A percentile compares a stretch with the other conserved stretches of the same genome.
Conservation (phyloP, 30 jellyfish, hydroid and myxozoan genomes). For the Aurelia sp. region DNA sequence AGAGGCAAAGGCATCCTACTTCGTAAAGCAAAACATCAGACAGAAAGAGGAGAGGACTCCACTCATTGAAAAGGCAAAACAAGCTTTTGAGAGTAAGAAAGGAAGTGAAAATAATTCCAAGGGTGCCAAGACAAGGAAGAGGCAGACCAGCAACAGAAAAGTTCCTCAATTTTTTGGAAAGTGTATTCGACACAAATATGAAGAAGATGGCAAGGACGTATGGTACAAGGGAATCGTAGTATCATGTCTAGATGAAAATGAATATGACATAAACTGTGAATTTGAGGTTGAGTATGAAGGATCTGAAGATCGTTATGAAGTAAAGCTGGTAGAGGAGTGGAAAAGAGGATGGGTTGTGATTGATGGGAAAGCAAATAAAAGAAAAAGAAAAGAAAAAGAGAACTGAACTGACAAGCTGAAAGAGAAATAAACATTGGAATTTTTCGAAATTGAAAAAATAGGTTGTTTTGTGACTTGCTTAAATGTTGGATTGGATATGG, state of each 20-base stretch:
- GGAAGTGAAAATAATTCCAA: not conserved
- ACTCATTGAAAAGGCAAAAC: constrained; percentile 11
- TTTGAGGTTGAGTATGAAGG: constrained; percentile 52
- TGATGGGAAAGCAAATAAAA: constrained; percentile 20
- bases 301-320: constrained; percentile 11
- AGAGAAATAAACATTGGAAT: not conserved
- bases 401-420: not conserved
- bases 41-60: not conserved
- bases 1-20: constrained; percentile 1
- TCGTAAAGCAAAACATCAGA: constrained; percentile 1
- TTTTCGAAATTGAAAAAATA: too few relatives aligned
- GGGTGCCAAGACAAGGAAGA: not conserved
- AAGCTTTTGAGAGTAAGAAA: not conserved
- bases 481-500: too few relatives aligned
- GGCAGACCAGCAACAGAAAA: constrained; percentile 7
- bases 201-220: too few relatives aligned
- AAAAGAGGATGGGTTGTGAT: constrained; percentile 30
- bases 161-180: constrained; percentile 50
- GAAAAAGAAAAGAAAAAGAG: not conserved
- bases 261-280: constrained; percentile 42
- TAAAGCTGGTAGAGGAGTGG: constrained; percentile 35
- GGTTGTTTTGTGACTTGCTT: too few relatives aligned
- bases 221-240: constrained; percentile 54
- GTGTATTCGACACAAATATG: constrained; percentile 33
- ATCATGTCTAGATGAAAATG: constrained; percentile 44